Percentiles rank a stretch among this genome's conserved stretches.
phyloP scores from a whole-genome alignment of 2,797 vertebrate genomes.

The Poeciliopsis infans region DNA sequence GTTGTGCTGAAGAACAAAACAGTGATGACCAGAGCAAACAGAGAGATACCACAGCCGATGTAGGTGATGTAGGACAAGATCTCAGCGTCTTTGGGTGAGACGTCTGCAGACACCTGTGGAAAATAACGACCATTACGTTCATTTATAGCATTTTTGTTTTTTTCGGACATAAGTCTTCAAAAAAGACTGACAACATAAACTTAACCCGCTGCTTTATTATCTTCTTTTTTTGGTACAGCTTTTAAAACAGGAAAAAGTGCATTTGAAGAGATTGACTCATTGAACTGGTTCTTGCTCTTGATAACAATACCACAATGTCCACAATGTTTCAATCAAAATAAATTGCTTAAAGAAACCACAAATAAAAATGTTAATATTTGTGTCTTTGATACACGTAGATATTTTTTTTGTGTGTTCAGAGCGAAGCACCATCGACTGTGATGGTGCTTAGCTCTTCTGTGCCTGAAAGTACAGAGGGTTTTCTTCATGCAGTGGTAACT shows the following conservation, averaged over 20 bases:
- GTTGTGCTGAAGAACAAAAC: constrained; percentile 56
- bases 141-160: not conserved
- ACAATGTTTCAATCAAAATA: not conserved
- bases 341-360: not conserved
- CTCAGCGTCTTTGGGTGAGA: not conserved
- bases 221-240: not conserved
- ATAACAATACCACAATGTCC: not conserved
- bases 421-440: no score
- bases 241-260: not conserved
- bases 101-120: constrained; percentile 18
- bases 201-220: no score
- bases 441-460: no score
- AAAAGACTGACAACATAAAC: not conserved
- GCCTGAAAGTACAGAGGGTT: no score
- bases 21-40: constrained; percentile 36
- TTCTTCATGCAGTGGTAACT: not conserved
- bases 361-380: no score
- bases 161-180: not conserved
- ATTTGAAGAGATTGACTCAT: not conserved
- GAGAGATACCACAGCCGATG: constrained; percentile 60
- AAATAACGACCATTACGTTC: not conserved
- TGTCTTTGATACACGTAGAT: no score
- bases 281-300: not conserved
- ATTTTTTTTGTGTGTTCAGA: no score
- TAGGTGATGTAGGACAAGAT: constrained; percentile 43